Percentiles rank a stretch among this genome's conserved stretches.
Conservation (phyloP, 2,797 vertebrate genomes). For the Pristis pectinata region DNA sequence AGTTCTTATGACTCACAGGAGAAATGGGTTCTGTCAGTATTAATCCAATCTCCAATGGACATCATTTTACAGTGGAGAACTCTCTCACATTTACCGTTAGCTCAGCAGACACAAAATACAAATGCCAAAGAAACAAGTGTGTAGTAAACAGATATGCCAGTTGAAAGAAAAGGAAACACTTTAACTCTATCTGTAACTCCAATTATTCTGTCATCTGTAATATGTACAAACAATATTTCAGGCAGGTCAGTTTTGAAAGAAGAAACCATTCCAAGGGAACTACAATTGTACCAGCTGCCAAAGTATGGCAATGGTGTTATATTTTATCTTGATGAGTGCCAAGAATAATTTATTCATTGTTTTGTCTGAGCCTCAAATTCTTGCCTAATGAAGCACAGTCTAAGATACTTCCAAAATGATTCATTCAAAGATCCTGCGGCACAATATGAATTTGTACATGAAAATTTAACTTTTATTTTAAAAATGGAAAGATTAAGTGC, state of each 20-base stretch:
- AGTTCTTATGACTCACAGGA: not conserved
- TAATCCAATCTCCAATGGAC: slow-evolving; percentile 15
- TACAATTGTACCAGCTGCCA: not conserved
- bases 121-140: not conserved
- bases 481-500: too few species aligned
- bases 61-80: not conserved
- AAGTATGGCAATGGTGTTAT: not conserved
- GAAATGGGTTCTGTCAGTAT: slow-evolving; percentile 30
- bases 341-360: slow-evolving; percentile 3
- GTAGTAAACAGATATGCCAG: not conserved
- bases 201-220: not conserved
- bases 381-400: not conserved
- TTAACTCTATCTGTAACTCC: not conserved
- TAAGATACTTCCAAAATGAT: not conserved
- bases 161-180: not conserved
- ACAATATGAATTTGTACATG: not conserved
- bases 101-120: not conserved
- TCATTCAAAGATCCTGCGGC: not conserved
- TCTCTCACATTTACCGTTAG: not conserved
- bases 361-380: not conserved
- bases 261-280: not conserved
- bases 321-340: not conserved
- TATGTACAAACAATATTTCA: not conserved
- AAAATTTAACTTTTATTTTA: not conserved
- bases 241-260: not conserved